Evolutionary conservation across 2,797 vertebrate species (phyloP).

Genomic region (Pogoniulus pusillus): DNA sequence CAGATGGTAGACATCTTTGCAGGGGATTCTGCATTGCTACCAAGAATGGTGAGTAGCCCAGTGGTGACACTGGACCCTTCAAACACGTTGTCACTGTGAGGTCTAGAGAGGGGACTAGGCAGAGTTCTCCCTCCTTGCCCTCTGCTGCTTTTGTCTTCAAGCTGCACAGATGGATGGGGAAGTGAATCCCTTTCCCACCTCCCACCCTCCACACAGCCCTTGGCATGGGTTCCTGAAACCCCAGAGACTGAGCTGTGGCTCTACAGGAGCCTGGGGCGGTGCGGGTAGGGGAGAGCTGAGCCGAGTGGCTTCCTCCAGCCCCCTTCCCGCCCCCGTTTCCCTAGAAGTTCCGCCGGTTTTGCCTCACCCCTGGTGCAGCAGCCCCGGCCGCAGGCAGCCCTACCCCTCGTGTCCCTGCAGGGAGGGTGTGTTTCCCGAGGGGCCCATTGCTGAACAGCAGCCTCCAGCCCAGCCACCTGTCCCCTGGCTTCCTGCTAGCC

Average conservation of each 20-base stretch:
- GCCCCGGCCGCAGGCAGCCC: too few relatives aligned
- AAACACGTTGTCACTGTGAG: neutral
- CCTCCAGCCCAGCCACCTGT: too few relatives aligned
- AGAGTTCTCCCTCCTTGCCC: neutral
- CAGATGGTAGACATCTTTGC: neutral
- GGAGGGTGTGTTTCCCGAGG: too few relatives aligned
- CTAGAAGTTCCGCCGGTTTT: too few relatives aligned
- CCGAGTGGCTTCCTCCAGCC: too few relatives aligned
- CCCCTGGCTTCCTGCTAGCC: too few relatives aligned
- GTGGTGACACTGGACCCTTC: neutral
- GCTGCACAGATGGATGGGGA: too few relatives aligned
- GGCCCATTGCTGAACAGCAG: too few relatives aligned
- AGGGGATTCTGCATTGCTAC: rapidly evolving
- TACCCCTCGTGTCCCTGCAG: too few relatives aligned
- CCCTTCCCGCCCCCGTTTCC: too few relatives aligned
- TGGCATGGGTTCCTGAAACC: neutral
- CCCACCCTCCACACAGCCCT: neutral
- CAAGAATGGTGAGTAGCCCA: neutral
- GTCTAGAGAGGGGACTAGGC: neutral
- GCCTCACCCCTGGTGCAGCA: too few relatives aligned
- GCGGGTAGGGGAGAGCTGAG: too few relatives aligned
- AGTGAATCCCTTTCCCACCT: neutral
- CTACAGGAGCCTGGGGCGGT: neutral
- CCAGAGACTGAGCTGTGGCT: neutral
- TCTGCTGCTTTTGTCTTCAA: neutral